Base-by-base conservation (phyloP, 2,797 vertebrate species). In the Anguilla marmorata region DNA sequence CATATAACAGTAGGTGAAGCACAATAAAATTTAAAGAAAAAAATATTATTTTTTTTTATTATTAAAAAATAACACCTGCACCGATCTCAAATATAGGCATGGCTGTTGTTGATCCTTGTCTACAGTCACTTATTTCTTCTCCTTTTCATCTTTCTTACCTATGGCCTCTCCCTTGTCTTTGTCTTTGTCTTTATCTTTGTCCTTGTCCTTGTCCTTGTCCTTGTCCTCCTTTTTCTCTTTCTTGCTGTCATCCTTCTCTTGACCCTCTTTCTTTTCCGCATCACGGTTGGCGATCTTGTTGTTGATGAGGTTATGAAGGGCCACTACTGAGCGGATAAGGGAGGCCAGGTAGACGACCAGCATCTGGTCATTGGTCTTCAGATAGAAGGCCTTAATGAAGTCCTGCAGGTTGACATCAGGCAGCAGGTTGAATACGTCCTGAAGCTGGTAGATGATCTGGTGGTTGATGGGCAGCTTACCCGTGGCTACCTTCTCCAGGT, bases 351-450 rank as follows among this genome's bases (percentile, higher is more conserved):
- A 99, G 60, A 99, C 99, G 88, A 99, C 99, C 91, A 99, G 95
- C 98, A 99, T 99, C 95, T 99, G 99, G 94, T 99, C 99, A 0
- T 99, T 99, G 94, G 99, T 99, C 96, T 99, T 99, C 90, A 99
- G 96, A 93, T 99, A 99, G 89, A 99, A 99, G 92, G 99, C 98
- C 95, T 99, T 99, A 60, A 99, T 98, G 66, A 99, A 99, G 92
- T 99, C 98, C 91, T 98, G 96, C 86, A 97, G 95, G 93, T 99
- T 99, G 89, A 98, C 98, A 0, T 99, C 99, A 0, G 99, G 99
- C 86, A 99, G 95, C 91, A 99, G 93, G 93, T 99, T 99, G 94
- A 99, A 99, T 91, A 99, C 98, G 0, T 99, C 99, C 93, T 99
- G 99, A 74, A 99, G 97, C 92, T 99, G 98, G 96, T 99, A 99